Base-by-base conservation (phyloP, 1,140 invertebrate genomes). In the Cryptotermes secundus region DNA sequence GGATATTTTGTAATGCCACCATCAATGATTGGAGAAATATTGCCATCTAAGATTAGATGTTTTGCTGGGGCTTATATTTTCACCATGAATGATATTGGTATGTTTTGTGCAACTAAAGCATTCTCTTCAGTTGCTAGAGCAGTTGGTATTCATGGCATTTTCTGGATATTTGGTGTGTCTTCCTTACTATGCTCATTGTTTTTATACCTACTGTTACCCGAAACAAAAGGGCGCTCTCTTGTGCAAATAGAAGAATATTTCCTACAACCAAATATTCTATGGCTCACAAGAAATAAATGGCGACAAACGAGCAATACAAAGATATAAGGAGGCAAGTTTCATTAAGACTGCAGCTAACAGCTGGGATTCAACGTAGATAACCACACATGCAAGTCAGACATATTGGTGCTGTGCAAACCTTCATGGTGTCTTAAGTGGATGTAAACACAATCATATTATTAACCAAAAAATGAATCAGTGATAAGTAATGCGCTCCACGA, bases 211-310 rank as follows among this genome's bases (percentile, higher is more conserved):
- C 90, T 95, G 82, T 89, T 97, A 49, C 96, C 96, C 34, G 96
- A 97, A 91, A 97, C 96, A 0, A 97, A 96, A 88, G 94, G 95
- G 22, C 93, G 93, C 85, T 93, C 92, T 4, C 89, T 97, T 83
- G 92, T 95, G 85, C 94, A 97, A 90, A 96, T 97, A 84, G 94
- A 95, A 89, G 93, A 95, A 88, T 95, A 95, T 88, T 95, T 95
- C 87, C 90, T 93, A 86, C 92, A 93, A 85, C 88, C 91, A n/a
- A 94, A 94, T 86, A 89, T 93, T 86, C 86, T 94, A 31, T 94
- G 93, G 26, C 26, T 72, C 6, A 72, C 59, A 16, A 72, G 59
- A 10, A 72, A 72, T 3, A 72, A 31, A 12, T n/a, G 2, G 6
- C 53, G 24, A 19, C 6, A 2, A 22, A 19, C 6, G 12, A 59